phyloP scores from a whole-genome alignment of 2,888 invertebrate genomes.

The Drosophila infuscata region DNA sequence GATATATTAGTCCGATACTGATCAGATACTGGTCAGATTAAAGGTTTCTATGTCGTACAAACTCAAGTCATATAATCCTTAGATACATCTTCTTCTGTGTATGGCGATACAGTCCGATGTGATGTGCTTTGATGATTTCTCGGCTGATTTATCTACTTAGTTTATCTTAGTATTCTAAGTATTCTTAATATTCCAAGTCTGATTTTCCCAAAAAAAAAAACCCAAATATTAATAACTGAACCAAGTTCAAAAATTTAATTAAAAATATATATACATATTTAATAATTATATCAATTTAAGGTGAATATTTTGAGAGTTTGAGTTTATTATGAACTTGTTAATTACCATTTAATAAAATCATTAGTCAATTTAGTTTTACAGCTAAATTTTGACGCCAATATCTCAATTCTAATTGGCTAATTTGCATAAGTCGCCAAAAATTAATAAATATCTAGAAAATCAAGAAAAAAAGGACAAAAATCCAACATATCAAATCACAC shows the following conservation, averaged over 20 bases:
- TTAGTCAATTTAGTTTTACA: not conserved
- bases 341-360: not conserved
- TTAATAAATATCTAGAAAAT: not conserved
- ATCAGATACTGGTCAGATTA: too few species aligned
- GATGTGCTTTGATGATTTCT: not conserved
- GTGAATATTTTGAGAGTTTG: not conserved
- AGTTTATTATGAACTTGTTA: not conserved
- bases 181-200: not conserved
- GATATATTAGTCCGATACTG: too few species aligned
- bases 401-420: not conserved
- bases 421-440: not conserved
- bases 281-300: rapidly evolving
- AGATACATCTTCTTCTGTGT: not conserved
- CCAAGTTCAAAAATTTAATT: not conserved
- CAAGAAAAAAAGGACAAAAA: not conserved
- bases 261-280: not conserved
- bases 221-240: not conserved
- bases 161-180: not conserved
- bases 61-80: not conserved
- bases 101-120: rapidly evolving
- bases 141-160: not conserved
- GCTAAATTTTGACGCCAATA: not conserved
- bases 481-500: not conserved
- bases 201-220: not conserved
- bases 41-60: not conserved